Conservation (phyloP, 2,888 invertebrate genomes). For the Sipha maydis region DNA sequence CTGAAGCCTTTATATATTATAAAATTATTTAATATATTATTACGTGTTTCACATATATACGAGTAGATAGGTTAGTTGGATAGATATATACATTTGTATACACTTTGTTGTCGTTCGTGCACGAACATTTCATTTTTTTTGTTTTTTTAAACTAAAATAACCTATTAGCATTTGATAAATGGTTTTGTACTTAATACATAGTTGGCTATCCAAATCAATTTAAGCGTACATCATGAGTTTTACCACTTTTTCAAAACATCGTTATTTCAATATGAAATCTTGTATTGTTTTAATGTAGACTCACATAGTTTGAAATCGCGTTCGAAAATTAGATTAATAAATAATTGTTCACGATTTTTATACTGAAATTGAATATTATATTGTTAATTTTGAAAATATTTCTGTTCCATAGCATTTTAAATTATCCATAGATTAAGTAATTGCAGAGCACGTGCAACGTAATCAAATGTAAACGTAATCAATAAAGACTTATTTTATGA, state of each 20-base stretch:
- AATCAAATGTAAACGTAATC: no score
- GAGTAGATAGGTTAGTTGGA: neutral
- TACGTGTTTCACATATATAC: neutral
- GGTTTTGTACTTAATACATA: neutral
- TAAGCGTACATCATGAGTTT: neutral
- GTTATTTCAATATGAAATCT: neutral
- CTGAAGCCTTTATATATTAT: neutral
- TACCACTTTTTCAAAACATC: neutral
- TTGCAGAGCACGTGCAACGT: neutral
- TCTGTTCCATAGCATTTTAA: neutral
- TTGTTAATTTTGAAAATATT: neutral
- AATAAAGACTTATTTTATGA: neutral
- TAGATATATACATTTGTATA: neutral
- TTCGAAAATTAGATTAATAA: neutral
- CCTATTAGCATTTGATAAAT: slow-evolving; percentile 1
- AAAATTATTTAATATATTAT: neutral
- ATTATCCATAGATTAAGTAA: neutral
- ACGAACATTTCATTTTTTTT: neutral
- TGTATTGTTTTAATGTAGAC: neutral
- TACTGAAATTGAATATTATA: neutral
- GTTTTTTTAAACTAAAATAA: neutral
- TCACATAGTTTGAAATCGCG: neutral
- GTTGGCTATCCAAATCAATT: neutral
- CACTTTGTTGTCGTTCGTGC: neutral
- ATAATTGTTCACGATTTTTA: neutral